phyloP scores from a whole-genome alignment of 2,113 vertebrate species.

The Festucalex cinctus region DNA sequence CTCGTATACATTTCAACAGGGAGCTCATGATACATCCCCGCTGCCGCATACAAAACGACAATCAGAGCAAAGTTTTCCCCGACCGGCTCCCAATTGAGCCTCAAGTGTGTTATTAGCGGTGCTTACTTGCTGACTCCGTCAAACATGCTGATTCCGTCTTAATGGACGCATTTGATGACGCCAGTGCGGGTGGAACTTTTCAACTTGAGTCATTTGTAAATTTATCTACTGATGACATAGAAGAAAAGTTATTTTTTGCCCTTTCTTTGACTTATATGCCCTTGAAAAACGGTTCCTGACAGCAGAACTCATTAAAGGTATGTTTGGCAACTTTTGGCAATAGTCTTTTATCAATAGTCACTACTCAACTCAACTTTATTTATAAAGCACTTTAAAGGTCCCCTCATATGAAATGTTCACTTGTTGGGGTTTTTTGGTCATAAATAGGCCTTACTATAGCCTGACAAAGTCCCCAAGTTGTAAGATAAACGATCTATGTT shows the following conservation, averaged over 20 bases:
- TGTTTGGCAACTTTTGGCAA: too few species aligned
- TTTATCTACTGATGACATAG: background rate
- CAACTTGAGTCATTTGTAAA: background rate
- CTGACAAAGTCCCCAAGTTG: too few species aligned
- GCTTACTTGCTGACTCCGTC: slow-evolving; percentile 4
- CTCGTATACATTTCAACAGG: background rate
- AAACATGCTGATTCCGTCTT: background rate
- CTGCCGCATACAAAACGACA: background rate
- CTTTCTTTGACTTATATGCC: background rate
- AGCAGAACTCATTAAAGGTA: too few species aligned
- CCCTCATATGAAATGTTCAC: too few species aligned
- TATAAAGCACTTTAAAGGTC: too few species aligned
- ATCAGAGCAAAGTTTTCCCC: background rate
- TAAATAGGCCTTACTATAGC: too few species aligned
- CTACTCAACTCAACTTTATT: too few species aligned
- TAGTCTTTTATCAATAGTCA: too few species aligned
- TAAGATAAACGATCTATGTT: too few species aligned
- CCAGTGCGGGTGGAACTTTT: background rate
- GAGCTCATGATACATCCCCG: background rate
- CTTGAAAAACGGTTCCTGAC: background rate
- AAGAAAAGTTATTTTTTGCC: background rate
- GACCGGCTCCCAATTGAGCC: background rate
- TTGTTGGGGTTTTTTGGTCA: too few species aligned
- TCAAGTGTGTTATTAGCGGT: background rate
- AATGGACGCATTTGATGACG: background rate